Evolutionary conservation across 2,113 vertebrate genomes (phyloP).

Genomic region (Onychostruthus taczanowskii): DNA sequence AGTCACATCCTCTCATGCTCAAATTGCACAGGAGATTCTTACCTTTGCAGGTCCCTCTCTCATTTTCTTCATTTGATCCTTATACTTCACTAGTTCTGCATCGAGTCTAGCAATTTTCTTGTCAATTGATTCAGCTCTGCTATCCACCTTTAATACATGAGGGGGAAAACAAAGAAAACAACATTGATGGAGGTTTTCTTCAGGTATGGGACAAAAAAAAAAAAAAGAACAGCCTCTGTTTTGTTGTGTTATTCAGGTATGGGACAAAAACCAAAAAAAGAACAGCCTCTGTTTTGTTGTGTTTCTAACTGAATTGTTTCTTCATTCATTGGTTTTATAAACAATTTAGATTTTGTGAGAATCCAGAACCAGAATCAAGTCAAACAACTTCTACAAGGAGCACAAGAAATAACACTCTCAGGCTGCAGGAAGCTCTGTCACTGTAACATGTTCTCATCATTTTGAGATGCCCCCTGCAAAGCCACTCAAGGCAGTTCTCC

Average conservation of each 20-base stretch:
- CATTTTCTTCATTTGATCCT: slow-evolving; percentile 99
- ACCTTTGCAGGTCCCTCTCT: slow-evolving; percentile 97
- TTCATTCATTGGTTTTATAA: neutral
- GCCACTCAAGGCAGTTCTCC: neutral
- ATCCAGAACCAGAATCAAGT: neutral
- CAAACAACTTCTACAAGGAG: neutral
- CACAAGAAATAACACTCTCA: neutral
- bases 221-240: neutral
- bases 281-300: neutral
- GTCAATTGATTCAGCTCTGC: slow-evolving; percentile 91
- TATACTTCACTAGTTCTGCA: slow-evolving; percentile 93
- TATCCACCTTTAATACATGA: slow-evolving; percentile 82
- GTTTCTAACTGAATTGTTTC: neutral
- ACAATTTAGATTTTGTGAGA: neutral
- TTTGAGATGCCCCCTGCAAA: neutral
- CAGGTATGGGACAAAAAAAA: neutral
- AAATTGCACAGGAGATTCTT: neutral
- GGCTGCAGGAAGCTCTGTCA: neutral
- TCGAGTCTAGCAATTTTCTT: slow-evolving; percentile 95
- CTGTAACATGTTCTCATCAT: neutral
- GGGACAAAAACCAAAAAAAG: neutral
- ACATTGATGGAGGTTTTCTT: neutral
- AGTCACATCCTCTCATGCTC: neutral
- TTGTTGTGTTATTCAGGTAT: neutral
- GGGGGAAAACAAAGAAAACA: neutral